These are phyloP conservation scores for Helogale parvula DNA, from an alignment of 2,113 vertebrate species.

Conservation along the genomic window DNA sequence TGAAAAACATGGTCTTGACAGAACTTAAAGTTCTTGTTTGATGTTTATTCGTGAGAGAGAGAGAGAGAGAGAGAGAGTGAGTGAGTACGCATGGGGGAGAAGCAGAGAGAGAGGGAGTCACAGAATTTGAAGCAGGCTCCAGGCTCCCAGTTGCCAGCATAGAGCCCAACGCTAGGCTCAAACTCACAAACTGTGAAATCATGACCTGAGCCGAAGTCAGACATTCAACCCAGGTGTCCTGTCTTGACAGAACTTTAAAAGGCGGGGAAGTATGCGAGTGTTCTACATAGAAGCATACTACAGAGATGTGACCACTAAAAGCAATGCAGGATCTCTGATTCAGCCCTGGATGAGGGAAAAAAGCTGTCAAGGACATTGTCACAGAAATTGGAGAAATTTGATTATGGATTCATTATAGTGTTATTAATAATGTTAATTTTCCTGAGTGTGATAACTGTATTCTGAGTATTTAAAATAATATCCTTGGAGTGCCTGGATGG, in stretches of 20 bases:
- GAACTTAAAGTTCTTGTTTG: too few species aligned
- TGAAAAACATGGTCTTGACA: neutral
- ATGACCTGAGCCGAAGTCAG: too few species aligned
- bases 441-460: neutral
- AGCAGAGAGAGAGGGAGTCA: too few species aligned
- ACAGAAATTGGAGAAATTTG: neutral
- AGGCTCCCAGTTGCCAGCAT: too few species aligned
- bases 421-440: neutral
- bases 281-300: neutral
- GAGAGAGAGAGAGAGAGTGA: too few species aligned
- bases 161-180: too few species aligned
- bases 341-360: neutral
- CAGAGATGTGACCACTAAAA: neutral
- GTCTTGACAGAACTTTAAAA: neutral
- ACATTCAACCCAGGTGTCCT: too few species aligned
- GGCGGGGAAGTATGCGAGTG: neutral
- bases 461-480: constrained; percentile 23
- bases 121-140: too few species aligned
- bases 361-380: neutral
- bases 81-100: too few species aligned
- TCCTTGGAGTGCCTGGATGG: too few species aligned
- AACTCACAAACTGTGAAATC: too few species aligned
- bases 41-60: too few species aligned
- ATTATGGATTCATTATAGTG: neutral
- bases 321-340: neutral